A percentile compares a stretch with the other conserved stretches of the same genome.
phyloP scores from a whole-genome alignment of 2,888 invertebrate species.

The Periphyllus acericola region DNA sequence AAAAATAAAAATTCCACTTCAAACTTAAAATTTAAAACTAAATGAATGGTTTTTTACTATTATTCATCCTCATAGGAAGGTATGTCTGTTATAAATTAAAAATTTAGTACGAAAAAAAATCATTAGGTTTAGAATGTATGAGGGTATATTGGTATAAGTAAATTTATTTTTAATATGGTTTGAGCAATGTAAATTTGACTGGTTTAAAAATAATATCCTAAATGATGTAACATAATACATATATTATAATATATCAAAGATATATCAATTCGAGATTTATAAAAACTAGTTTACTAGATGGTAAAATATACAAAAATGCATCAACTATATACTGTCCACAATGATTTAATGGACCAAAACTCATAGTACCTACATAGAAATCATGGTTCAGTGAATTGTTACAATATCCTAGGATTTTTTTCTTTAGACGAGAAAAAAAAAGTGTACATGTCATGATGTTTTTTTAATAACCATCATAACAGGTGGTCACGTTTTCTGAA shows the following conservation, averaged over 20 bases:
- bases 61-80: too few relatives aligned
- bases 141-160: background rate
- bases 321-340: background rate
- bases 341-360: slow-evolving; percentile 44
- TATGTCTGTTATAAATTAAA: too few relatives aligned
- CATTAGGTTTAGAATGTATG: background rate
- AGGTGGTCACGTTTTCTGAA: slow-evolving; percentile 58
- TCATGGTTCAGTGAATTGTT: slow-evolving; percentile 55
- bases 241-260: too few relatives aligned
- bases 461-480: slow-evolving; percentile 59
- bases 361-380: slow-evolving; percentile 41
- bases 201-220: too few relatives aligned
- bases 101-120: too few relatives aligned
- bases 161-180: background rate
- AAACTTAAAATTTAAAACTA: background rate
- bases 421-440: slow-evolving; percentile 30
- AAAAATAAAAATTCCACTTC: background rate
- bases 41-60: background rate
- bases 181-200: background rate
- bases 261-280: too few relatives aligned
- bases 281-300: background rate
- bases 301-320: slow-evolving; percentile 6
- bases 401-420: slow-evolving; percentile 48
- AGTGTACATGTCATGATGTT: slow-evolving; percentile 54
- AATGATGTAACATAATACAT: too few relatives aligned